Percentiles rank a stretch among this genome's conserved stretches.
These are phyloP conservation scores for Thereuonema tuberculata DNA, from an alignment of 1,140 invertebrate genomes.

Conservation along the genomic window DNA sequence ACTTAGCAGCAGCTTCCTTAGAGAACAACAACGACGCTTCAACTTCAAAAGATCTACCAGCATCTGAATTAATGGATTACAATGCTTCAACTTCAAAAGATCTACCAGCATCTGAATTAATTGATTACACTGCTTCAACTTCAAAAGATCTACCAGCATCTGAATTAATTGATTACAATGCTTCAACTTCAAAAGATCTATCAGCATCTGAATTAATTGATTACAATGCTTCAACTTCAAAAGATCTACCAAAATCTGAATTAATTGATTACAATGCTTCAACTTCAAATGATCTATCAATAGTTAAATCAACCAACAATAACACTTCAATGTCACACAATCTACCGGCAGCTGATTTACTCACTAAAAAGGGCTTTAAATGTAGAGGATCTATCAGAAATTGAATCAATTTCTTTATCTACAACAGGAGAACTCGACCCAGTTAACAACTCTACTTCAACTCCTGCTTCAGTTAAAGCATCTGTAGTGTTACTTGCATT, in stretches of 20 bases:
- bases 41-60: constrained; percentile 9
- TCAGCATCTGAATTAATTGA: background rate
- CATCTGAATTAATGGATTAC: background rate
- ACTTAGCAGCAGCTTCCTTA: constrained; percentile 11
- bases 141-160: background rate
- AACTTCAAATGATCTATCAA: too few species aligned
- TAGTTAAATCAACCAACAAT: too few species aligned
- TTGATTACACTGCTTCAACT: background rate
- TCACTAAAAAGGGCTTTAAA: too few species aligned
- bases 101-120: background rate
- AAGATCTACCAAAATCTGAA: background rate
- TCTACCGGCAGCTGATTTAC: too few species aligned
- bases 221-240: background rate
- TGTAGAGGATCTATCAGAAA: too few species aligned
- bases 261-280: background rate
- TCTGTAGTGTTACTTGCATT: background rate
- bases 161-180: background rate
- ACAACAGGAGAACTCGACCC: too few species aligned
- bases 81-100: background rate
- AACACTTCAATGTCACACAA: too few species aligned
- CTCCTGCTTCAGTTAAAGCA: background rate
- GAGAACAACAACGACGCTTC: constrained; percentile 10
- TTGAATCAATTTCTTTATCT: too few species aligned
- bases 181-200: background rate
- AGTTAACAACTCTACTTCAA: too few species aligned